Percentiles rank a stretch among this genome's conserved stretches.
phyloP scores from a whole-genome alignment of 1,140 invertebrate species.

The Oppia nitens region DNA sequence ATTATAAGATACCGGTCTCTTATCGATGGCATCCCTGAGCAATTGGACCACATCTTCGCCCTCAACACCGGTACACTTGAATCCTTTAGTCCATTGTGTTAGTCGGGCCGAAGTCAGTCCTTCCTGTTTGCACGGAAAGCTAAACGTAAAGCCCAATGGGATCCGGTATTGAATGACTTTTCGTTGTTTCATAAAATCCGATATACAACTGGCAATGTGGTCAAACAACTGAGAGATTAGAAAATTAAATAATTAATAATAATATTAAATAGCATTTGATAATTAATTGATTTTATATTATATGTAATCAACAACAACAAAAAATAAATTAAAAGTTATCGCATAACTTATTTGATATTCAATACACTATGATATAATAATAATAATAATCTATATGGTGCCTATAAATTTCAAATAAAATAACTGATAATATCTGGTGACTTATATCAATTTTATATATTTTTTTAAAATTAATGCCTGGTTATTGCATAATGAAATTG shows the following conservation, averaged over 20 bases:
- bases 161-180: slow-evolving; percentile 50
- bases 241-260: too few species aligned
- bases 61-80: slow-evolving; percentile 70
- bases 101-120: slow-evolving; percentile 75
- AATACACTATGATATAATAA: too few species aligned
- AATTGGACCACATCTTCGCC: slow-evolving; percentile 68
- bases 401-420: too few species aligned
- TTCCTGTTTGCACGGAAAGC: slow-evolving; percentile 78
- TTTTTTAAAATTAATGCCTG: too few species aligned
- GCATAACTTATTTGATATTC: too few species aligned
- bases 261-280: too few species aligned
- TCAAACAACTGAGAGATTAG: slow-evolving; percentile 65
- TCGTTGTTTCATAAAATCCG: slow-evolving; percentile 69
- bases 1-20: slow-evolving; percentile 38
- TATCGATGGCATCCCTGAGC: slow-evolving; percentile 57
- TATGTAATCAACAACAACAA: not conserved
- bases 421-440: too few species aligned
- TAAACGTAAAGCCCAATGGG: slow-evolving; percentile 95
- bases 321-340: slow-evolving; percentile 2
- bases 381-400: too few species aligned
- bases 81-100: slow-evolving; percentile 88
- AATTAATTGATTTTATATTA: too few species aligned
- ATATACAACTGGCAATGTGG: slow-evolving; percentile 91
- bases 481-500: too few species aligned
- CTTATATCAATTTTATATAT: too few species aligned